Evolutionary conservation across 2,888 invertebrate genomes (phyloP), one percentile per base, ranked within the genome.

Genomic region (Acanthosepion pharaonis): DNA sequence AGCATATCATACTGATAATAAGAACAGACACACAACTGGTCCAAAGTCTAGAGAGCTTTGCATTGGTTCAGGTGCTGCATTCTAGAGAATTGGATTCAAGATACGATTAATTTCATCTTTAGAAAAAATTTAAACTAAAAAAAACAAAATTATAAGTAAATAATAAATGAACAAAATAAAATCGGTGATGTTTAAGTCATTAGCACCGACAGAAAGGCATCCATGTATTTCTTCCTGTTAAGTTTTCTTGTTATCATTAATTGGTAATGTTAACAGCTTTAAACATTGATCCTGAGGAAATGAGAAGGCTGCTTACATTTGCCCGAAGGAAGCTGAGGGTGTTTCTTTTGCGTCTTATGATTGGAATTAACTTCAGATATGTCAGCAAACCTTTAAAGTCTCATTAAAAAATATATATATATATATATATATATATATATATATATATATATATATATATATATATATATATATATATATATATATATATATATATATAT

Each of bases 251-350:
- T 78, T 33, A 78, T 78, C 78, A 78, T 78, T 78, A 78, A 33
- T 78, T 78, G 78, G n/a, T 78, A 78, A 78, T 78, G 78, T 78
- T 78, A 78, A 78, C 78, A 78, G 78, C 78, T 78, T 78, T n/a
- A 78, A 78, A 78, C 78, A 78, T 78, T 78, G 18, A 33, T 78
- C 78, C 78, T 33, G 78, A 78, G 78, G 78, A 78, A 78, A 78
- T 33, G n/a, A 78, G 78, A 78, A 78, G 78, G 78, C 78, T 15
- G n/a, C 78, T 78, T 78, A 78, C 78, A 78, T 78, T 78, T 33
- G 78, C 78, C 78, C 33, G 5, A n/a, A 78, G 78, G 78, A 78
- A 78, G 78, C 15, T 2, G 15, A 78, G n/a, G 78, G n/a, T 33
- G 78, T n/a, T 78, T 78, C 78, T 78, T 78, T n/a, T 78, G 11